These are phyloP conservation scores for Todus mexicanus DNA, from an alignment of 2,797 vertebrate species.

Conservation along the genomic window DNA sequence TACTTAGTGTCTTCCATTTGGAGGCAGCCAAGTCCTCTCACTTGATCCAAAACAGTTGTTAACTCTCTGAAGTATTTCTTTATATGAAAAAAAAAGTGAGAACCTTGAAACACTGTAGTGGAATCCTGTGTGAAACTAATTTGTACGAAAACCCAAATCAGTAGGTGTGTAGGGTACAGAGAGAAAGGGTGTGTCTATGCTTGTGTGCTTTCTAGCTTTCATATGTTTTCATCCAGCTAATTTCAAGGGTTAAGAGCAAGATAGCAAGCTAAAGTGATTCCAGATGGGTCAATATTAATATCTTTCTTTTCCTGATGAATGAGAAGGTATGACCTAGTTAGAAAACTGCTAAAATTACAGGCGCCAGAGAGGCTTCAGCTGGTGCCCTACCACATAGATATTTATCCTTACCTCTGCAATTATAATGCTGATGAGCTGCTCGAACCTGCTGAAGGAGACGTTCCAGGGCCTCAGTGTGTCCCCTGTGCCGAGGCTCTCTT, in stretches of 20 bases:
- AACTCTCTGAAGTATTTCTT: slow-evolving; percentile 1
- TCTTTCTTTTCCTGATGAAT: slow-evolving; percentile 93
- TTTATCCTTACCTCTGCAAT: slow-evolving; percentile 82
- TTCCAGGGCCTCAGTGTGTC: slow-evolving; percentile 92
- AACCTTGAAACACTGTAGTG: not conserved
- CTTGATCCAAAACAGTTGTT: slow-evolving; percentile 46
- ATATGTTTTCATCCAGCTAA: slow-evolving; percentile 55
- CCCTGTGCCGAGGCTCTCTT: slow-evolving; percentile 82
- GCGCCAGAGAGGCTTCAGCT: slow-evolving; percentile 72
- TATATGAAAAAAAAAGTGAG: not conserved
- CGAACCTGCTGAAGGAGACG: slow-evolving; percentile 92
- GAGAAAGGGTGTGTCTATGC: not conserved
- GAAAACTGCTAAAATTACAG: slow-evolving; percentile 79
- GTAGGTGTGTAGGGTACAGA: not conserved
- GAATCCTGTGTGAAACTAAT: not conserved
- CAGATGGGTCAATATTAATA: slow-evolving; percentile 97
- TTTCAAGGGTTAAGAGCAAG: slow-evolving; percentile 77
- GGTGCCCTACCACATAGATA: slow-evolving; percentile 61
- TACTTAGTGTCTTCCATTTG: slow-evolving; percentile 26
- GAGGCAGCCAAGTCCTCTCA: slow-evolving; percentile 6
- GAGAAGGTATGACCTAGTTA: slow-evolving; percentile 87
- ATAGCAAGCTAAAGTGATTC: slow-evolving; percentile 91
- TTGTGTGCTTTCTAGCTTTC: slow-evolving; percentile 38
- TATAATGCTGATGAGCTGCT: slow-evolving; percentile 86
- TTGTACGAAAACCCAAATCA: not conserved